A percentile compares a stretch with the other conserved stretches of the same genome.
These are phyloP conservation scores for Salmo trutta DNA, from an alignment of 2,797 vertebrate genomes.

Conservation along the genomic window DNA sequence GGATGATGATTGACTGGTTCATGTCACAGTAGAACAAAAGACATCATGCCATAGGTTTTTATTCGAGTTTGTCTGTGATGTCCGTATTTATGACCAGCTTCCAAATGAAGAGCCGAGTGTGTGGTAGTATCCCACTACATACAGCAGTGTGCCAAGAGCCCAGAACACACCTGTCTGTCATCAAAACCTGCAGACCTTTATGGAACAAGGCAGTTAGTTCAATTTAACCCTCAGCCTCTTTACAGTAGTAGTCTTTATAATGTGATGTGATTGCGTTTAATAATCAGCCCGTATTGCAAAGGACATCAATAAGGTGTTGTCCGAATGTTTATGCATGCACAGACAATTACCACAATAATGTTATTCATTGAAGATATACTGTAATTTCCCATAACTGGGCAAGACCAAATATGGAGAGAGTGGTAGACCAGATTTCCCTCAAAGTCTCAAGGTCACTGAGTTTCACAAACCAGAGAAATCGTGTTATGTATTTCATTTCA, in stretches of 20 bases:
- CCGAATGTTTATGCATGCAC: neutral
- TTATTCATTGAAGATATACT: neutral
- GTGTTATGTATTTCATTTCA: neutral
- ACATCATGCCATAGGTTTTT: neutral
- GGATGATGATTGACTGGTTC: neutral
- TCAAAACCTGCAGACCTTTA: constrained; percentile 9
- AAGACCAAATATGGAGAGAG: neutral
- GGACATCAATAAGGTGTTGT: neutral
- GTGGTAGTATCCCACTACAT: neutral
- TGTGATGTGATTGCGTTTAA: constrained; percentile 51
- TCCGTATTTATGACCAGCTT: neutral
- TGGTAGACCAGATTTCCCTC: neutral
- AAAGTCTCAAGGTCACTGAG: neutral
- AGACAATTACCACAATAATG: neutral
- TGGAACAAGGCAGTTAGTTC: constrained; percentile 36
- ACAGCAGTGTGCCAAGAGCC: neutral
- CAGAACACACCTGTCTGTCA: neutral
- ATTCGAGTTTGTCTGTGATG: neutral
- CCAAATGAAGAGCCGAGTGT: neutral
- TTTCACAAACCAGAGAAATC: neutral
- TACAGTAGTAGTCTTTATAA: constrained; percentile 30
- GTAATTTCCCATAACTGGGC: neutral
- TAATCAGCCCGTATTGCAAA: constrained; percentile 24
- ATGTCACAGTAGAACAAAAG: neutral
- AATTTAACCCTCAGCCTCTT: constrained; percentile 37